Evolutionary conservation across 2,888 invertebrate genomes (phyloP).

Genomic region (Pandemis corylana): DNA sequence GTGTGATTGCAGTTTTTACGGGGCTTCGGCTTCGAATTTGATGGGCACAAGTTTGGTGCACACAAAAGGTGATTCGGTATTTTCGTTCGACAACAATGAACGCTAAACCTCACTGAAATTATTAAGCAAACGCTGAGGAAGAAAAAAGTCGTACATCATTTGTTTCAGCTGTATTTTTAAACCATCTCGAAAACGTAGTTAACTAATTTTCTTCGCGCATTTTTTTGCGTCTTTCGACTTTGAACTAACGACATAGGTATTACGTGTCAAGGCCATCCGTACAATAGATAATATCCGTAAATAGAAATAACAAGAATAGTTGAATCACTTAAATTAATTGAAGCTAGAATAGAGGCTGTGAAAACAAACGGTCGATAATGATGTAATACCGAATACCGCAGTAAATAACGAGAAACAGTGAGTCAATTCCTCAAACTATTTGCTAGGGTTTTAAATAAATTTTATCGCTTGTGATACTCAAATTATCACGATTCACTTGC

Average conservation of each 20-base stretch:
- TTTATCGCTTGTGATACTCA: too few species aligned
- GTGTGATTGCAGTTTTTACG: conserved; percentile 39
- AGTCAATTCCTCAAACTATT: not conserved
- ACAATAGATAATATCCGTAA: conserved; percentile 21
- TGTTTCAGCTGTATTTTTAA: not conserved
- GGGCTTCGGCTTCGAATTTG: conserved; percentile 15
- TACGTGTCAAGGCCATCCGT: conserved; percentile 17
- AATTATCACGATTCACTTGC: too few species aligned
- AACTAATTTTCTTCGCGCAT: not conserved
- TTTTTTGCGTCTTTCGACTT: not conserved
- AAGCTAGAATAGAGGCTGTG: conserved; percentile 33
- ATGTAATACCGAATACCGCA: conserved; percentile 38
- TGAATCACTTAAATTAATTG: conserved; percentile 41
- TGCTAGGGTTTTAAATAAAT: not conserved
- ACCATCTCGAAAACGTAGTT: not conserved
- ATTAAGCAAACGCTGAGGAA: not conserved
- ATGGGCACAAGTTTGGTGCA: conserved; percentile 15
- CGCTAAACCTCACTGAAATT: not conserved
- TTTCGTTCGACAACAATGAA: conserved; percentile 9
- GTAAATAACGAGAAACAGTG: conserved; percentile 2
- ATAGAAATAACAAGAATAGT: conserved; percentile 29
- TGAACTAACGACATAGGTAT: not conserved
- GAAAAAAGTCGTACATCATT: not conserved
- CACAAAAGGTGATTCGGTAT: conserved; percentile 37
- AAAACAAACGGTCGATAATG: conserved; percentile 37